Evolutionary conservation across 2,888 invertebrate genomes (phyloP).

Genomic region (Diadegma fenestrale): DNA sequence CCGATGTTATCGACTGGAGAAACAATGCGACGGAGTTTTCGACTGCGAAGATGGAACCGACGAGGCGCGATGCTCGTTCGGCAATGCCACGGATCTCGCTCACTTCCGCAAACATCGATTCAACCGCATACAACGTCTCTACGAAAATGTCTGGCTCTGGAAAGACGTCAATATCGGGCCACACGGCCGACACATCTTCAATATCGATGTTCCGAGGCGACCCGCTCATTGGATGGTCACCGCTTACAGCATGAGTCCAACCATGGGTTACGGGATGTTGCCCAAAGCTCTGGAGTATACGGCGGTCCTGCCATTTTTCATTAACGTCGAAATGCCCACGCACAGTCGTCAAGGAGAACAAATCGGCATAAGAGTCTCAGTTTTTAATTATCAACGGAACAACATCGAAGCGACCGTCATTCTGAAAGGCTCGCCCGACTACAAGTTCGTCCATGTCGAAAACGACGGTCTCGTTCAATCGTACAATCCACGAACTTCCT

Average conservation of each 20-base stretch:
- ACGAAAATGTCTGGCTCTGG: conserved; percentile 98
- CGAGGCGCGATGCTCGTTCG: conserved; percentile 90
- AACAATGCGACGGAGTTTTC: conserved; percentile 91
- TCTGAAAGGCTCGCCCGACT: conserved; percentile 93
- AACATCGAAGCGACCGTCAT: conserved; percentile 95
- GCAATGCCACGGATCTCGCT: conserved; percentile 89
- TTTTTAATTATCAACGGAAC: conserved; percentile 96
- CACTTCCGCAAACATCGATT: conserved; percentile 94
- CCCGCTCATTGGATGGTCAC: conserved; percentile 98
- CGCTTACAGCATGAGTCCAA: conserved; percentile 95
- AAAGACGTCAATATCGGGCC: conserved; percentile 96
- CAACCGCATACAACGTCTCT: conserved; percentile 95
- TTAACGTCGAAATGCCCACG: conserved; percentile 96
- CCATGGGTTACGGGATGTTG: conserved; percentile 95
- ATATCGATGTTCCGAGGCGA: conserved; percentile 92
- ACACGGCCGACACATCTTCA: conserved; percentile 95
- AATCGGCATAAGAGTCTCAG: conserved; percentile 95
- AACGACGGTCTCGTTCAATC: conserved; percentile 93
- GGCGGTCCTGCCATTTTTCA: conserved; percentile 96
- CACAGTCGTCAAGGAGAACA: conserved; percentile 96
- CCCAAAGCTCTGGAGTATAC: conserved; percentile 93
- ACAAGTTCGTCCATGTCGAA: conserved; percentile 96
- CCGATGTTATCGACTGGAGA: conserved; percentile 91
- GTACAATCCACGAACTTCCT: conserved; percentile 95
- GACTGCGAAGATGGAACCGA: conserved; percentile 96